These are phyloP conservation scores for Perca schrenkii DNA, from an alignment of 2,113 vertebrate genomes.

Conservation along the genomic window DNA sequence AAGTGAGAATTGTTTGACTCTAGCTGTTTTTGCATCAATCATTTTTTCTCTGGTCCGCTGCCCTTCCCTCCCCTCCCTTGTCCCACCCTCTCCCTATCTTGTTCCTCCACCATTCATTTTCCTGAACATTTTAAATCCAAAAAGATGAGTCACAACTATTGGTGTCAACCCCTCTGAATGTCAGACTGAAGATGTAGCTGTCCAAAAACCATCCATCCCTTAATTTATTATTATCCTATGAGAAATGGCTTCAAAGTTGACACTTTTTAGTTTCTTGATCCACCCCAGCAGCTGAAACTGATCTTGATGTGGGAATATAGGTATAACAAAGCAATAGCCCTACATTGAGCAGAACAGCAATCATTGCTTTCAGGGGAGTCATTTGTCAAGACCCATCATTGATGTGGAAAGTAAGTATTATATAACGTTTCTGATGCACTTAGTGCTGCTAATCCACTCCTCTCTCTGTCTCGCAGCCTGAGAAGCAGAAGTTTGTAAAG, in stretches of 20 bases:
- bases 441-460: background rate
- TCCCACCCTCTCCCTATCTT: background rate
- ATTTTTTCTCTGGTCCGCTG: background rate
- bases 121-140: background rate
- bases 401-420: background rate
- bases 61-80: no score
- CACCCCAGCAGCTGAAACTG: background rate
- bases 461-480: conserved; percentile 1
- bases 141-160: background rate
- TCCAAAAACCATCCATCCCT: background rate
- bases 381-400: conserved; percentile 1
- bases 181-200: background rate
- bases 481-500: conserved; percentile 48
- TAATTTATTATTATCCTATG: background rate
- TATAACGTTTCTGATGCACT: background rate
- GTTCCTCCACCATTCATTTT: background rate
- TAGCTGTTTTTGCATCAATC: background rate
- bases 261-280: background rate
- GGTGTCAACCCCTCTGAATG: background rate
- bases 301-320: background rate
- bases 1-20: background rate
- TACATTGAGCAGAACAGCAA: background rate
- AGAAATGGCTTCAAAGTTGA: background rate
- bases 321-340: background rate
- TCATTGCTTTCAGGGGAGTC: background rate